phyloP scores from a whole-genome alignment of 2,797 vertebrate genomes.

The Gymnothorax reevesii region DNA sequence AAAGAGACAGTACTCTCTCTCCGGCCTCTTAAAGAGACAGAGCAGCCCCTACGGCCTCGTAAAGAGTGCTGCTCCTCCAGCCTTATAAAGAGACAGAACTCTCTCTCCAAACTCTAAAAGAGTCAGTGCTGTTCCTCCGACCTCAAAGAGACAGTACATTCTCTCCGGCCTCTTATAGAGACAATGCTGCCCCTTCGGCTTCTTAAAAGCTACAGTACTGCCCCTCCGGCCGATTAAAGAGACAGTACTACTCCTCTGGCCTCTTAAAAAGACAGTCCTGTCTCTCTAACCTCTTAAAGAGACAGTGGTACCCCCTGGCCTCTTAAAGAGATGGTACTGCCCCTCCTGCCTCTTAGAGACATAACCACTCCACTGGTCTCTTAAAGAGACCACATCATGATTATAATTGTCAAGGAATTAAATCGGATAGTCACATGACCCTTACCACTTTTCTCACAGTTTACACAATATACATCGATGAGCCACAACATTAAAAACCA shows the following conservation, averaged over 20 bases:
- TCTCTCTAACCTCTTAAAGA: background rate
- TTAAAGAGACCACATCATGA: background rate
- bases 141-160: too few species aligned
- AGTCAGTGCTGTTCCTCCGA: too few species aligned
- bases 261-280: background rate
- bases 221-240: background rate
- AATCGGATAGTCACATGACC: background rate
- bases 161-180: too few species aligned
- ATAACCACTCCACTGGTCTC: too few species aligned
- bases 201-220: background rate
- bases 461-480: too few species aligned
- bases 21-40: too few species aligned
- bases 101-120: too few species aligned
- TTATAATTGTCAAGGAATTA: background rate
- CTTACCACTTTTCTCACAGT: background rate
- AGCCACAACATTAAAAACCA: too few species aligned
- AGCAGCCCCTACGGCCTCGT: too few species aligned
- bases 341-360: background rate
- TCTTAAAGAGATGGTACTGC: background rate
- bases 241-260: background rate
- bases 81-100: too few species aligned
- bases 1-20: too few species aligned
- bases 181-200: background rate
- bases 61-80: too few species aligned
- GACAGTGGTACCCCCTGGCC: background rate